These are phyloP conservation scores for Halocynthia roretzi DNA, from an alignment of 23 tunicate species.

Conservation along the genomic window DNA sequence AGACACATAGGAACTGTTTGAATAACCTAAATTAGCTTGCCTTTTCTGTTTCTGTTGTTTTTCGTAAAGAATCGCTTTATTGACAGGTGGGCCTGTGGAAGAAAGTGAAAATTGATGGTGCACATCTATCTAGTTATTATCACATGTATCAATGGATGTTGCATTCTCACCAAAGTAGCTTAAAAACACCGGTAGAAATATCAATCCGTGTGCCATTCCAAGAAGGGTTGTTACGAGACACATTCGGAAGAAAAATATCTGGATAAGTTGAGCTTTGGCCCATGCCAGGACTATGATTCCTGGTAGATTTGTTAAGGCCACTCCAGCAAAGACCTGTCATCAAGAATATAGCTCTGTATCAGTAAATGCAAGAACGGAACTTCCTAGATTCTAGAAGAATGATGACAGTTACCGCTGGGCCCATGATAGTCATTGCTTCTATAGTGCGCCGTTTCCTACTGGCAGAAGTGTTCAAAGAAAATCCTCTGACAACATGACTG, in stretches of 20 bases:
- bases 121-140: neutral
- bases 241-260: conserved; percentile 99
- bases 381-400: neutral
- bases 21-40: neutral
- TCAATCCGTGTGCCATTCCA: conserved; percentile 97
- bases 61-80: conserved; percentile 75
- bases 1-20: too few relatives aligned
- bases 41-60: conserved; percentile 41
- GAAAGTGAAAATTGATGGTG: neutral
- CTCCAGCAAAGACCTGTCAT: conserved; percentile 90
- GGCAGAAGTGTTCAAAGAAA: conserved; percentile 54
- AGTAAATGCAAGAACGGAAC: neutral
- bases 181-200: conserved; percentile 91
- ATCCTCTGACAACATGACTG: conserved; percentile 84
- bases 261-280: conserved; percentile 94
- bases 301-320: conserved; percentile 93
- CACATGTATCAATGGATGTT: neutral
- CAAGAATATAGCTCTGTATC: neutral
- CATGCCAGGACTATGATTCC: conserved; percentile 93
- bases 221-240: conserved; percentile 84
- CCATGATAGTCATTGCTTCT: conserved; percentile 89
- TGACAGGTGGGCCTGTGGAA: conserved; percentile 78
- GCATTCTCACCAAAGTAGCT: conserved; percentile 82
- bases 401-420: conserved; percentile 80
- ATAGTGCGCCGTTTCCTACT: conserved; percentile 76